Base-by-base conservation (phyloP, 2,888 invertebrate genomes). In the Isotomurus palustris region DNA sequence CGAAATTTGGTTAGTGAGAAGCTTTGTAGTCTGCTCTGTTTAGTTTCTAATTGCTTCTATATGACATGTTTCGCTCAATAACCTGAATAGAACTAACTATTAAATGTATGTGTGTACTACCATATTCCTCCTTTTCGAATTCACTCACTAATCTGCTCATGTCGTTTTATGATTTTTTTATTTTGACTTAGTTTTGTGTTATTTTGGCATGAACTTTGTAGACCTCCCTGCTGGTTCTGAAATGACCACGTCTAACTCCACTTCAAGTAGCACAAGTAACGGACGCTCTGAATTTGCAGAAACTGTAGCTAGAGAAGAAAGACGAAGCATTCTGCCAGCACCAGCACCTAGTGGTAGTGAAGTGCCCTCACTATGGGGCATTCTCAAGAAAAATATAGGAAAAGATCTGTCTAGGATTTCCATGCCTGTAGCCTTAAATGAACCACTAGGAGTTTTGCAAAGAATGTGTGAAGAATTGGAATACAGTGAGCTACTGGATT, bases 331-430 rank as follows among this genome's bases (percentile, higher is more conserved):
- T 36, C 79, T 90, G 53, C 88, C 89, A 0, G 79, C 82, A 38
- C 81, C 86, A 1, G 80, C 87, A 21, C 86, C 88, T n/a, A 75
- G 75, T 60, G 81, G 82, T 41, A 83, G 83, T 1, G 87, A 87
- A 59, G 87, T 87, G 25, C 81, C 89, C 49, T 86, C 85, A 19
- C 77, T 87, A n/a, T 88, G 88, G 84, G 87, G 87, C 77, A 78
- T 87, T 56, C 77, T 87, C 2, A 84, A 84, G 73, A 84, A 85
- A 76, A 89, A 89, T 75, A 90, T 90, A 53, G 90, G 90, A 67
- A 89, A 89, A 76, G 90, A 90, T 75, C 78, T 90, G 58, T 87
- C 87, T 32, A 88, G 88, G 76, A 84, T 91, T 44, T 88, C 88
- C 27, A 68, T 66, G 68, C 90, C 89, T 0, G 88, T 90, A 41